Percentiles rank a stretch among this genome's conserved stretches.
Conservation (phyloP, 2,888 invertebrate species). For the Leptodirus hochenwartii region DNA sequence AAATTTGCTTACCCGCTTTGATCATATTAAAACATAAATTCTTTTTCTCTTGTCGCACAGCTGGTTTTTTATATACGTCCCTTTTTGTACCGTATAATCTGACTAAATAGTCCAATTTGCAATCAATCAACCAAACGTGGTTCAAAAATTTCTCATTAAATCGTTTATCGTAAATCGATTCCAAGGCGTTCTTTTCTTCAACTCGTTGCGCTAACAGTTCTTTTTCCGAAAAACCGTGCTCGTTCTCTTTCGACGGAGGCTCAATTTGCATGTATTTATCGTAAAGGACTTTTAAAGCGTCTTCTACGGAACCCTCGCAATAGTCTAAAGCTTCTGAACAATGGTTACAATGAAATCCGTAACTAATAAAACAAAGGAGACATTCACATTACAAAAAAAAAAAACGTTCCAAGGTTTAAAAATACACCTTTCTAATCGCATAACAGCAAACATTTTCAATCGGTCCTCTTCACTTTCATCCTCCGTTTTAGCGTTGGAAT, state of each 20-base stretch:
- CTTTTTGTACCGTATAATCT: constrained; percentile 28
- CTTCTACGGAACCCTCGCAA: constrained; percentile 49
- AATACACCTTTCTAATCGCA: constrained; percentile 48
- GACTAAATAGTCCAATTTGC: constrained; percentile 48
- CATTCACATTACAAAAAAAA: constrained; percentile 6
- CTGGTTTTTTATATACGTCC: constrained; percentile 24
- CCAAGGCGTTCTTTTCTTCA: constrained; percentile 56
- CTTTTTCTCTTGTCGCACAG: too few species aligned
- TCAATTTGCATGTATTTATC: constrained; percentile 40
- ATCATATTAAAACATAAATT: too few species aligned
- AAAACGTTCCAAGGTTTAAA: constrained; percentile 6
- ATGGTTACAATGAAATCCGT: constrained; percentile 56
- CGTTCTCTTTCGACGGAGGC: not conserved
- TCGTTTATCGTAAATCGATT: constrained; percentile 56
- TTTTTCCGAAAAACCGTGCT: constrained; percentile 27
- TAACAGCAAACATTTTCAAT: constrained; percentile 48
- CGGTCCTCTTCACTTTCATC: constrained; percentile 42
- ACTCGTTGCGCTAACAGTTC: constrained; percentile 44
- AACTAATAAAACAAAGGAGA: constrained; percentile 32
- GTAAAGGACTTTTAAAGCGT: constrained; percentile 49
- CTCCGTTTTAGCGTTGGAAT: constrained; percentile 37
- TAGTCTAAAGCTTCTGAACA: constrained; percentile 55
- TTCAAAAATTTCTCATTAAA: constrained; percentile 52
- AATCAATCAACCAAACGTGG: constrained; percentile 47
- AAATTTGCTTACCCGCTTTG: constrained; percentile 20